Evolutionary conservation across 1,140 invertebrate genomes (phyloP).

Genomic region (Physella acuta): DNA sequence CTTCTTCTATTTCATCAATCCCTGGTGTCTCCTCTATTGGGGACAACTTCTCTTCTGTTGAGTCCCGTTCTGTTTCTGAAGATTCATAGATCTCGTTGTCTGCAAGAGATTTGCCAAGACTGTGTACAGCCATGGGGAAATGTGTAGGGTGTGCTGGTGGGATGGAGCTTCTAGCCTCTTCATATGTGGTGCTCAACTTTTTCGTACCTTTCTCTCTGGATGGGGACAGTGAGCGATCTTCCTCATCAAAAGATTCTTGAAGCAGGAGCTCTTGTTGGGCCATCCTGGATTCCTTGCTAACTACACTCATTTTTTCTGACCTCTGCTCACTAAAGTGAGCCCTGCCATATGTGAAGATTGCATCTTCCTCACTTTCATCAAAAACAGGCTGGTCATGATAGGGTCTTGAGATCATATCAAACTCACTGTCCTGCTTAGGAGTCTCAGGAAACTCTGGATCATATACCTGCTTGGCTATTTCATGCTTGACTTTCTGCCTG

Average conservation of each 20-base stretch:
- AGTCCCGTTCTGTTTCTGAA: conserved; percentile 51
- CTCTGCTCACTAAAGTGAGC: no score
- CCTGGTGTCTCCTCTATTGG: conserved; percentile 49
- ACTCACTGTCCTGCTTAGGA: conserved; percentile 22
- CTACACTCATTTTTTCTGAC: conserved; percentile 35
- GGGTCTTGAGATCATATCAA: neutral
- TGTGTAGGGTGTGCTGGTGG: conserved; percentile 19
- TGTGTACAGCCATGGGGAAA: conserved; percentile 48
- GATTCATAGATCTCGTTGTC: conserved; percentile 54
- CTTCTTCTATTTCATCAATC: conserved; percentile 42
- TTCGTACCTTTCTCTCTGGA: conserved; percentile 39
- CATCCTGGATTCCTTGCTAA: conserved; percentile 47
- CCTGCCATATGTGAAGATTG: conserved; percentile 15
- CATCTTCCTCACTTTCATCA: conserved; percentile 31
- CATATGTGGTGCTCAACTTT: conserved; percentile 36
- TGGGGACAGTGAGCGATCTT: conserved; percentile 49
- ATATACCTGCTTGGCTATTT: conserved; percentile 25
- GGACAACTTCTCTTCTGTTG: conserved; percentile 52
- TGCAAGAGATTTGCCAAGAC: conserved; percentile 42
- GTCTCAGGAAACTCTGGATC: conserved; percentile 30
- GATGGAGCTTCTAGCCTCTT: conserved; percentile 25
- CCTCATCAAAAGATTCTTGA: conserved; percentile 48
- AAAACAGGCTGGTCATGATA: neutral
- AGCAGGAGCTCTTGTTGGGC: conserved; percentile 50
- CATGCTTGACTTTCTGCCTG: conserved; percentile 35